Evolutionary conservation across 2,888 invertebrate species (phyloP).

Genomic region (Bombylius major): DNA sequence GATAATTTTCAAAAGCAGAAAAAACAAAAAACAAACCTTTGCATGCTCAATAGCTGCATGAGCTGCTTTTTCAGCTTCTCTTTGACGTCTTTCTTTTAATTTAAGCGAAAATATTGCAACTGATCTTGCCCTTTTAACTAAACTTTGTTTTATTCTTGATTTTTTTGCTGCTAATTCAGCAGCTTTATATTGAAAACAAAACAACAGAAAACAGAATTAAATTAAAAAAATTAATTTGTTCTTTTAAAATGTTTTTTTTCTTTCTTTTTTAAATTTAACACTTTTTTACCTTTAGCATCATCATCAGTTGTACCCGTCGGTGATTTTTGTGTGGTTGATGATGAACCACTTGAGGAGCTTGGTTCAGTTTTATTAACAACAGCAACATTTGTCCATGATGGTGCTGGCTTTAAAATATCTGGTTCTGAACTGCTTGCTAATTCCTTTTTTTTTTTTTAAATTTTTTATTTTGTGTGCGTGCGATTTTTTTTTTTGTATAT

Average conservation of each 20-base stretch:
- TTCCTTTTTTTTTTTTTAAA: conserved; percentile 23
- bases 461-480: not conserved
- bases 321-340: conserved; percentile 21
- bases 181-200: conserved; percentile 18
- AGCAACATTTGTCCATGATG: conserved; percentile 42
- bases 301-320: conserved; percentile 36
- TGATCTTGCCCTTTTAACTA: conserved; percentile 72
- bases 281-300: conserved; percentile 43
- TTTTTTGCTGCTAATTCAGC: conserved; percentile 53
- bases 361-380: conserved; percentile 25
- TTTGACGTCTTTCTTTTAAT: conserved; percentile 60
- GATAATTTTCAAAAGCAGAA: too few species aligned
- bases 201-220: too few species aligned
- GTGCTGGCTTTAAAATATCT: conserved; percentile 41
- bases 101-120: conserved; percentile 78
- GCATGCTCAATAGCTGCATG: conserved; percentile 46
- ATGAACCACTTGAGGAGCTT: not conserved
- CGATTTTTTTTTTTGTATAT: not conserved
- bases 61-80: conserved; percentile 59
- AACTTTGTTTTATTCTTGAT: conserved; percentile 56
- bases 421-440: conserved; percentile 30
- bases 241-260: not conserved
- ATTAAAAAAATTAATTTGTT: not conserved
- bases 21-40: conserved; percentile 22
- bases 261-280: not conserved